These are phyloP conservation scores for Cryptosula pallasiana DNA, from an alignment of 2,888 invertebrate species.

Conservation along the genomic window DNA sequence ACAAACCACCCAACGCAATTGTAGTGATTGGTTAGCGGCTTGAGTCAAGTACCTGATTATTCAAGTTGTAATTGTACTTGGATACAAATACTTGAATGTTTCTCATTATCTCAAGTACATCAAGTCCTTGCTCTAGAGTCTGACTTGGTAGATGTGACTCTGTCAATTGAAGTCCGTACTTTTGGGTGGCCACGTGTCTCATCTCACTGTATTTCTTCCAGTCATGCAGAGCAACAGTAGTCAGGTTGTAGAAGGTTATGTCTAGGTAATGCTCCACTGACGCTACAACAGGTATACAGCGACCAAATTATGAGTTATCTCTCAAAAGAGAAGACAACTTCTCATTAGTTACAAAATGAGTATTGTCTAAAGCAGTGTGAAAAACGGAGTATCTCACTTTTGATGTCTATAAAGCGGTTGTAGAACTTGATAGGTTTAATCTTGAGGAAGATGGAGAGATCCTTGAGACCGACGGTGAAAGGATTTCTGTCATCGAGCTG, in stretches of 20 bases:
- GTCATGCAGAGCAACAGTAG: conserved; percentile 92
- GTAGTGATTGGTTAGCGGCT: no score
- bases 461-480: conserved; percentile 63
- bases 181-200: conserved; percentile 81
- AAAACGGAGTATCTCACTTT: no score
- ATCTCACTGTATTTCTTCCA: conserved; percentile 97
- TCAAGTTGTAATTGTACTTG: conserved; percentile 88
- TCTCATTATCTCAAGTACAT: conserved; percentile 92
- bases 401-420: conserved; percentile 62
- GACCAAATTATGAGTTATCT: neutral
- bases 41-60: conserved; percentile 81
- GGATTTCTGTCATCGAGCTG: conserved; percentile 65
- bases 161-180: conserved; percentile 74
- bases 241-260: conserved; percentile 91
- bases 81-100: conserved; percentile 92
- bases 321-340: neutral
- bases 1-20: no score
- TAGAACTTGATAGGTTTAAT: conserved; percentile 58
- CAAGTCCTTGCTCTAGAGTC: conserved; percentile 89
- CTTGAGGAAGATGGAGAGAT: conserved; percentile 61
- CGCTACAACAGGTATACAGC: no score
- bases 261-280: conserved; percentile 85
- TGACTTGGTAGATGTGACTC: conserved; percentile 92
- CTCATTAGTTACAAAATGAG: no score
- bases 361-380: no score